Percentiles rank a stretch among this genome's conserved stretches.
phyloP scores from a whole-genome alignment of 1,140 invertebrate species.

The Lamellibrachia luymesi region DNA sequence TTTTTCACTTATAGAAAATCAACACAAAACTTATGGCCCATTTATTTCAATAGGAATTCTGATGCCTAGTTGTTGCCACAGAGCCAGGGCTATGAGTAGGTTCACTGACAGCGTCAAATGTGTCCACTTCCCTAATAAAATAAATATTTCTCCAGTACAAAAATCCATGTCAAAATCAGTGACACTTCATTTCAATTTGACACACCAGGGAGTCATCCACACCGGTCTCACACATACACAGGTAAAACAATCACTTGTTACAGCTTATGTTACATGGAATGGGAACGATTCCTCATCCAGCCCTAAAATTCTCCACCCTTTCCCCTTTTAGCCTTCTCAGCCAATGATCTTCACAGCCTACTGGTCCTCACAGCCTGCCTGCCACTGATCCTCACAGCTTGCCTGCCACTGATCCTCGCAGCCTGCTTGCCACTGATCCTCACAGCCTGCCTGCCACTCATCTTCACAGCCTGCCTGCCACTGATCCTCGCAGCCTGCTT shows the following conservation, averaged over 20 bases:
- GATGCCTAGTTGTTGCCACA: neutral
- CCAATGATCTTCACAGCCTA: neutral
- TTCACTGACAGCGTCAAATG: neutral
- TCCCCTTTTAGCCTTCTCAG: neutral
- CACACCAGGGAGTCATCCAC: too few relatives aligned
- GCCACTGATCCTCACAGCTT: neutral
- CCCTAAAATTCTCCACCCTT: neutral
- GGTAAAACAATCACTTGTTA: neutral
- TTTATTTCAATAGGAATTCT: neutral
- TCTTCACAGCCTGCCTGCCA: too few relatives aligned
- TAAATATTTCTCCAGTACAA: neutral
- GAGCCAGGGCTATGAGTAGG: neutral
- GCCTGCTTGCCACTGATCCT: too few relatives aligned
- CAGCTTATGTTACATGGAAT: neutral
- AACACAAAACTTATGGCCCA: neutral
- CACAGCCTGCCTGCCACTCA: too few relatives aligned
- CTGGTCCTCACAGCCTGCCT: neutral
- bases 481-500: too few relatives aligned
- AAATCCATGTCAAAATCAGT: neutral
- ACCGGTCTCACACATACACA: neutral
- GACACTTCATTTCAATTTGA: neutral
- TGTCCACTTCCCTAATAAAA: neutral
- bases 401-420: neutral
- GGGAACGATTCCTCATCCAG: neutral
- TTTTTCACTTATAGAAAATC: neutral